Percentiles rank a stretch among this genome's conserved stretches.
These are phyloP conservation scores for Chloroclystis v-ata DNA, from an alignment of 2,888 invertebrate species.

Conservation along the genomic window DNA sequence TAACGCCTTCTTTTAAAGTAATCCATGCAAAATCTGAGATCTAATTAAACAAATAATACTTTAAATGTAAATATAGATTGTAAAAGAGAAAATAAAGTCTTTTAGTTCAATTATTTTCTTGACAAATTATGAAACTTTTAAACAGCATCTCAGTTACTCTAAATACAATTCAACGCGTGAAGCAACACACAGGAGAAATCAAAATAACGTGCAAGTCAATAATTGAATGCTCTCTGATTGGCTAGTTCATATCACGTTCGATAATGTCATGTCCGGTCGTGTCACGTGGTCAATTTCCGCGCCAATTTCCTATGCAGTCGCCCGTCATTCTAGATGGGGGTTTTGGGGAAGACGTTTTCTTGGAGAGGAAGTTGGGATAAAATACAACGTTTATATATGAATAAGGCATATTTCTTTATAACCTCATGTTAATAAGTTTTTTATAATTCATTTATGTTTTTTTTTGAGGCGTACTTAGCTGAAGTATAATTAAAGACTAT, in stretches of 20 bases:
- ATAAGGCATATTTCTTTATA: too few relatives aligned
- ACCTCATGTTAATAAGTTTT: too few relatives aligned
- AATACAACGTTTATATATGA: neutral
- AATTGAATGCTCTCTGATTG: slow-evolving; percentile 68
- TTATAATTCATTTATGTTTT: too few relatives aligned
- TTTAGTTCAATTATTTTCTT: too few relatives aligned
- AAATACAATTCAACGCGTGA: slow-evolving; percentile 6
- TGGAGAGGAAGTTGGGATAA: neutral
- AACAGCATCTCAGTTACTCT: too few relatives aligned
- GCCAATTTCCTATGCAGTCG: slow-evolving; percentile 63
- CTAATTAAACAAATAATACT: too few relatives aligned
- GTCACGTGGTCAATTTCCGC: slow-evolving; percentile 71
- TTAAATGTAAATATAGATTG: too few relatives aligned
- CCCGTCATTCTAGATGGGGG: slow-evolving; percentile 37
- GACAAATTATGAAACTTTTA: too few relatives aligned
- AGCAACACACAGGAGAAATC: slow-evolving; percentile 30
- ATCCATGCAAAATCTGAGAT: too few relatives aligned
- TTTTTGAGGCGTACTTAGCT: too few relatives aligned
- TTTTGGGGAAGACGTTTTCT: slow-evolving; percentile 19
- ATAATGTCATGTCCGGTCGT: slow-evolving; percentile 62
- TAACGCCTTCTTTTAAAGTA: neutral
- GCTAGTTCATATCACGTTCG: slow-evolving; percentile 61
- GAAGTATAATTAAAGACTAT: too few relatives aligned
- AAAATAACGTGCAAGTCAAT: slow-evolving; percentile 38
- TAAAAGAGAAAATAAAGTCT: too few relatives aligned